Conservation (phyloP, 2,797 vertebrate genomes). For the Chloroceryle amazona region DNA sequence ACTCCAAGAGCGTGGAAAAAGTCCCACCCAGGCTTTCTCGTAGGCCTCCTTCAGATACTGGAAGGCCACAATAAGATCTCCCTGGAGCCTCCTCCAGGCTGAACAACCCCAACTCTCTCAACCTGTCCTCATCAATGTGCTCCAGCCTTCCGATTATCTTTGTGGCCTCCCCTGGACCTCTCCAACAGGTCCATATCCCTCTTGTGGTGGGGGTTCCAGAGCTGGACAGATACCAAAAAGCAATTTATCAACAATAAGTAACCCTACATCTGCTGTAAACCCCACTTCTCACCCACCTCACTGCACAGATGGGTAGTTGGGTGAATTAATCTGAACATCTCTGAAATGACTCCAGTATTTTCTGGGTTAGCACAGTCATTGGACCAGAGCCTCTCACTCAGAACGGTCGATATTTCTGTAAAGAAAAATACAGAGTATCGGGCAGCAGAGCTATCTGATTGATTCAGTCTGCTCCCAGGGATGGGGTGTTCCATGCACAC, state of each 20-base stretch:
- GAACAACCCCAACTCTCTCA: no score
- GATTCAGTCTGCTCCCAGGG: not conserved
- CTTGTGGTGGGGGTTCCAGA: no score
- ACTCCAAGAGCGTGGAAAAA: no score
- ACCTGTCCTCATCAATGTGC: no score
- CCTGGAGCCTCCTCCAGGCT: no score
- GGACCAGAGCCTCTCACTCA: not conserved
- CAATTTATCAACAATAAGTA: not conserved
- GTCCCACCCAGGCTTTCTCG: no score
- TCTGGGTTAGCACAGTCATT: not conserved
- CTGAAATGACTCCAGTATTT: not conserved
- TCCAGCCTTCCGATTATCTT: no score
- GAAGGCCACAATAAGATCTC: no score
- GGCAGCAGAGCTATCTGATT: not conserved
- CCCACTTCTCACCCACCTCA: not conserved
- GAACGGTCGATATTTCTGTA: not conserved
- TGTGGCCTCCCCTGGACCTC: no score
- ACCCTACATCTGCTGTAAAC: not conserved
- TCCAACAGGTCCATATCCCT: no score
- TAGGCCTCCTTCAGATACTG: no score
- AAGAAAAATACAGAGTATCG: not conserved
- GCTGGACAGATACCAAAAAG: not conserved
- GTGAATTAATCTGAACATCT: not conserved
- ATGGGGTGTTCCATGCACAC: no score
- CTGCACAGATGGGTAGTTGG: not conserved